Base-by-base conservation (phyloP, 2,797 vertebrate species). In the Leuciscus waleckii region DNA sequence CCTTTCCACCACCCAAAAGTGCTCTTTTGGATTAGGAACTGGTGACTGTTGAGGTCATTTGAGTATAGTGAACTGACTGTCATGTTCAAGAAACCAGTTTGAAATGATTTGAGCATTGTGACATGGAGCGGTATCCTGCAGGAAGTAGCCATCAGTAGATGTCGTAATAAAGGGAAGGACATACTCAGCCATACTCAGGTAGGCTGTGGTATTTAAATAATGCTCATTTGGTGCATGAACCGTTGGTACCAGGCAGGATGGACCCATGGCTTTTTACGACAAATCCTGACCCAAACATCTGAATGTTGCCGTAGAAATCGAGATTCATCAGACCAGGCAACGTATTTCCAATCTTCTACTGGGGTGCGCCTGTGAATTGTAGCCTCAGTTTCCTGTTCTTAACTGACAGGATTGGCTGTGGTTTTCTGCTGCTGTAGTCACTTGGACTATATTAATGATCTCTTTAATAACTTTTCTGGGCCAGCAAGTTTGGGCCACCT, bases 141-240 rank as follows among this genome's bases (percentile, higher is more conserved):
- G 86, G 87, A 90, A 89, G 86, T 87, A 91, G 88, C 88, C 89
- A 90, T 90, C 82, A 89, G 87, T 88, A 91, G 85, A 86, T 86
- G 67, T 58, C 1, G 8, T 10, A 10, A 58, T 58, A 51, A 51
- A 56, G 21, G 9, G 56, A 61, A 11, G 23, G 23, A 26, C 10
- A 26, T 26, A 1, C 1, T 61, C 56, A 61, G 56, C 10, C 13
- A 26, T 26, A n/a, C 56, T 61, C 23, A 61, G 9, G n/a, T 26
- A n/a, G 56, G n/a, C 56, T 26, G n/a, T n/a, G 56, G 9, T 5
- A 6, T 26, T 13, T 61, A 61, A 26, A 61, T 10, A 26, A 61
- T 26, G n/a, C n/a, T 26, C n/a, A 5, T 5, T 61, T 13, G n/a
- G 56, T 26, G 23, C 1, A 10, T 58, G 56, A 13, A n/a, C 56